phyloP scores from a whole-genome alignment of 2,888 invertebrate genomes.

The Amorpha juglandis region DNA sequence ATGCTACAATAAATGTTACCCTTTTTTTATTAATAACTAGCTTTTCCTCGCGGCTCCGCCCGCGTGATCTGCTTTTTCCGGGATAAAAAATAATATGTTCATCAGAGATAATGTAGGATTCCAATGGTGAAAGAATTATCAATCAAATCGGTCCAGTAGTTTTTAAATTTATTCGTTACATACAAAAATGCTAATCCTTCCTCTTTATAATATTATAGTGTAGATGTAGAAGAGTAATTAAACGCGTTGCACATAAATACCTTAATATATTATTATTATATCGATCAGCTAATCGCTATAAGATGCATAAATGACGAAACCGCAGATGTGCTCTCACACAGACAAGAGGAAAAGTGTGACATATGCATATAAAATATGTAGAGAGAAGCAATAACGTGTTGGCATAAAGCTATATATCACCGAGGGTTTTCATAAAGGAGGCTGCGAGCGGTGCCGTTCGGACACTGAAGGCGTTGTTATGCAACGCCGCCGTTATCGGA shows the following conservation, averaged over 20 bases:
- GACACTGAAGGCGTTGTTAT: slow-evolving; percentile 82
- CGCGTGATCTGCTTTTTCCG: too few relatives aligned
- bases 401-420: slow-evolving; percentile 75
- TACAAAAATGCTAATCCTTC: too few relatives aligned
- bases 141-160: too few relatives aligned
- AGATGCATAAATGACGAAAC: background rate
- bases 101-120: too few relatives aligned
- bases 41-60: too few relatives aligned
- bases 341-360: slow-evolving; percentile 52
- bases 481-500: slow-evolving; percentile 76
- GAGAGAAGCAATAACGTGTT: slow-evolving; percentile 74
- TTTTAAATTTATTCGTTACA: too few relatives aligned
- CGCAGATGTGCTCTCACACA: slow-evolving; percentile 23
- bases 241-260: too few relatives aligned
- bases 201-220: too few relatives aligned
- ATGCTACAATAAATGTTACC: background rate
- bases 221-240: too few relatives aligned
- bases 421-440: slow-evolving; percentile 77
- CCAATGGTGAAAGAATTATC: too few relatives aligned
- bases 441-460: slow-evolving; percentile 61
- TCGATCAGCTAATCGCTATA: background rate
- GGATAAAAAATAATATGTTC: too few relatives aligned
- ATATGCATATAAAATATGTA: slow-evolving; percentile 65
- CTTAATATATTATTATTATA: background rate
- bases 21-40: too few relatives aligned